Percentiles rank a stretch among this genome's conserved stretches.
Evolutionary conservation across 2,888 invertebrate genomes (phyloP).

Genomic region (Yponomeuta evonymella): DNA sequence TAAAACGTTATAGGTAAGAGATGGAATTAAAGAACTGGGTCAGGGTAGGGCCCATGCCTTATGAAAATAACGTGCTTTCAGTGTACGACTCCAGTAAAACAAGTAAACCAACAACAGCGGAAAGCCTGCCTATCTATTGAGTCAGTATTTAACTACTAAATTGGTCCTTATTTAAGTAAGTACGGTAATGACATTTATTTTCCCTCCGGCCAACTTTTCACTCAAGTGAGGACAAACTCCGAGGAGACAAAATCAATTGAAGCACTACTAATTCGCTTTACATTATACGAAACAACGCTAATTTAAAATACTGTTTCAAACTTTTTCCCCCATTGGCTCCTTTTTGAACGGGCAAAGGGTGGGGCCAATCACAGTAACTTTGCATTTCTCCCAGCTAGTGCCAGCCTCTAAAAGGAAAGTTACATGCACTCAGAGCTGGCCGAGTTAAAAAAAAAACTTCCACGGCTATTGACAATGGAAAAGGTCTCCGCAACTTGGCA

Average conservation of each 20-base stretch:
- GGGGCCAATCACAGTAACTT: slow-evolving; percentile 44
- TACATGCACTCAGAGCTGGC: slow-evolving; percentile 51
- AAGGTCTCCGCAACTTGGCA: slow-evolving; percentile 47
- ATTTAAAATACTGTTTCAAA: slow-evolving; percentile 15
- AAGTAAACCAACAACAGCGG: slow-evolving; percentile 12
- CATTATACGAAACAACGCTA: slow-evolving; percentile 15
- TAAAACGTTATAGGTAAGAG: slow-evolving; percentile 76
- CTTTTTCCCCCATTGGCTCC: slow-evolving; percentile 14
- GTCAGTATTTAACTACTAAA: slow-evolving; percentile 11
- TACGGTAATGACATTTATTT: slow-evolving; percentile 6
- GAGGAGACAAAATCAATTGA: slow-evolving; percentile 6
- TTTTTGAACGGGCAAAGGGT: slow-evolving; percentile 28
- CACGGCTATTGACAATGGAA: slow-evolving; percentile 41
- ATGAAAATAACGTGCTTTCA: slow-evolving; percentile 59
- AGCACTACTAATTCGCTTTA: slow-evolving; percentile 14
- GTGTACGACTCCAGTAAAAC: not conserved
- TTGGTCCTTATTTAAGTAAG: not conserved
- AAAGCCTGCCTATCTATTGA: not conserved
- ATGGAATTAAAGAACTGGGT: slow-evolving; percentile 73
- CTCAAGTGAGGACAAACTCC: not conserved
- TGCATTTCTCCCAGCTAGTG: slow-evolving; percentile 38
- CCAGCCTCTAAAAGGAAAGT: slow-evolving; percentile 51
- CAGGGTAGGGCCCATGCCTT: slow-evolving; percentile 64
- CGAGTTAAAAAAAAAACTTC: slow-evolving; percentile 51
- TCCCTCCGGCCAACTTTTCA: slow-evolving; percentile 3